Base-by-base conservation (phyloP, 2,113 vertebrate species). In the Bufo bufo region DNA sequence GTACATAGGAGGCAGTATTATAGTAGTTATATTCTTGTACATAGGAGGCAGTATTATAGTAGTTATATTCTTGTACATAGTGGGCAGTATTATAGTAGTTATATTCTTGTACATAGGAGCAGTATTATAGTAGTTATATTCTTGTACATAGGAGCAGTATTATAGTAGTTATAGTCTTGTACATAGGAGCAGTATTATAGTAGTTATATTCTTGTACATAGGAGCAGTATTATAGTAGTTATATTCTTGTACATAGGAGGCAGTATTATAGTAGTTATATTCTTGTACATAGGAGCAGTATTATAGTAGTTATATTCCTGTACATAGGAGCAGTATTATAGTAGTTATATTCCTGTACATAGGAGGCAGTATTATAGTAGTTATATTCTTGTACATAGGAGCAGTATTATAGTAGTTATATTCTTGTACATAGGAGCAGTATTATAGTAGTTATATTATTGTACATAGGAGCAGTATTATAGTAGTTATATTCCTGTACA, bases 231-330 rank as follows among this genome's bases (percentile, higher is more conserved):
- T 58, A 58, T 58, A 58, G 56, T 58, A 58, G 56, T 58, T 6
- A 58, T 58, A 58, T 58, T 58, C 56, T 58, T 58, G 56, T 58
- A 58, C 56, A 58, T 58, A 58, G 56, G 56, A 58, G 33, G 65
- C 65, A 69, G 65, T 33, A 69, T 69, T 69, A 69, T 69, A 69
- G n/a, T 69, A 69, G 65, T 69, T 69, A 69, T 69, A 61, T 61
- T 61, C 59, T 19, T 61, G 16, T 61, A 61, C 59, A 19, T 61
- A 61, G 59, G 16, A 6, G n/a, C 59, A 19, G 59, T 61, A 61
- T 69, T 69, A 69, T 69, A 69, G 65, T 33, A 33, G 65, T 69
- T 69, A 69, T 69, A 69, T 69, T 33, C 65, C 12, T 69, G 65
- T 69, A 69, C 23, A 69, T 69, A 69, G 65, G 61, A 6, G 61